Evolutionary conservation across 2,888 invertebrate genomes (phyloP).

Genomic region (Dryococelus australis): DNA sequence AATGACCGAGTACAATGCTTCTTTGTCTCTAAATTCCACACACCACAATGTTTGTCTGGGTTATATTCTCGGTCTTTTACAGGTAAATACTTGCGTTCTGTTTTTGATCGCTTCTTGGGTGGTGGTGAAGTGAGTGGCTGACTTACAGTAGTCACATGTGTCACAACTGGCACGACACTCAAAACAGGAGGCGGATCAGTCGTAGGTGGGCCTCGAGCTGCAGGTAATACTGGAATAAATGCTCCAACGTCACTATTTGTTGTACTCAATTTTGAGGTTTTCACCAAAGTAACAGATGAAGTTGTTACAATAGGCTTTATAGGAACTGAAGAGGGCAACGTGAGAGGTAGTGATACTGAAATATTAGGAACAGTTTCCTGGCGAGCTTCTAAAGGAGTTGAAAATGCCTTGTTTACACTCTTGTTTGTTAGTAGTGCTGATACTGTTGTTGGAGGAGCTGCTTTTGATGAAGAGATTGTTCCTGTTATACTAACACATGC

Average conservation of each 20-base stretch:
- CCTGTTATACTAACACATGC: not conserved
- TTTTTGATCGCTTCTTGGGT: slow-evolving; percentile 31
- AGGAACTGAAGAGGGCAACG: not conserved
- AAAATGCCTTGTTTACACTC: not conserved
- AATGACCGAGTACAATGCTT: slow-evolving; percentile 82
- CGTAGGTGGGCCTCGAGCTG: not conserved
- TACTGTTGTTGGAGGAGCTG: not conserved
- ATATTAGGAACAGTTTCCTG: slow-evolving; percentile 16
- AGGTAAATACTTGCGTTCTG: slow-evolving; percentile 32
- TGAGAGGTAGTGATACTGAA: not conserved
- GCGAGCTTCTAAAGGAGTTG: not conserved
- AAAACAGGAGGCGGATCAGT: not conserved
- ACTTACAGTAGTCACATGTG: not conserved
- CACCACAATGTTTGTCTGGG: slow-evolving; percentile 85
- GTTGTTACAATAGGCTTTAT: not conserved
- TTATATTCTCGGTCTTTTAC: slow-evolving; percentile 73
- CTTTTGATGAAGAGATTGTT: not conserved
- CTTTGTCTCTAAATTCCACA: slow-evolving; percentile 67
- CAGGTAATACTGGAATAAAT: not conserved
- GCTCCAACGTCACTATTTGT: not conserved
- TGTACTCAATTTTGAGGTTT: not conserved
- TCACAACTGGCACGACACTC: not conserved
- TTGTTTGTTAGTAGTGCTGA: not conserved
- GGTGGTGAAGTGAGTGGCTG: slow-evolving; percentile 26
- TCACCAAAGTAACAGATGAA: not conserved